phyloP scores from a whole-genome alignment of 2,888 invertebrate genomes.

The Phasia obesa region DNA sequence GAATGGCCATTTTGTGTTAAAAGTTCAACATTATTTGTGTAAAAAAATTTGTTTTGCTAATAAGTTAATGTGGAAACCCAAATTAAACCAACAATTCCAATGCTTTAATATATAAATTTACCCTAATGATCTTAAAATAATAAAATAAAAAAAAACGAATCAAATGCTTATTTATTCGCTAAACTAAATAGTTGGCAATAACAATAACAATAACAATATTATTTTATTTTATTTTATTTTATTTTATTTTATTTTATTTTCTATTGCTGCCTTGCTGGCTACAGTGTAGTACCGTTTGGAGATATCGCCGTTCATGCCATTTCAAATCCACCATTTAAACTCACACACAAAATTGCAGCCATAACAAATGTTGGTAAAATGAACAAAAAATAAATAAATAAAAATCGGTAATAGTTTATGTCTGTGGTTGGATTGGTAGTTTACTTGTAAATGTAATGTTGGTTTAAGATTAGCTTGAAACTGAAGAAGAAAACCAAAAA shows the following conservation, averaged over 20 bases:
- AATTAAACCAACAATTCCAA: no score
- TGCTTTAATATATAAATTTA: constrained; percentile 4
- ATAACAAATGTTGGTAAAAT: constrained; percentile 21
- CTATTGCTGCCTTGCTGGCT: no score
- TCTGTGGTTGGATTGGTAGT: constrained; percentile 16
- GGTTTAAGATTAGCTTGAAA: constrained; percentile 16
- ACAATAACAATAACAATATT: constrained; percentile 53
- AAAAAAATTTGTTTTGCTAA: no score
- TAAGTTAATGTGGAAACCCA: no score
- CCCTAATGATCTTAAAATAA: no score
- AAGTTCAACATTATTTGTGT: no score
- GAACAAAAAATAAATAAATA: background rate
- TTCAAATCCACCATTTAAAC: constrained; percentile 41
- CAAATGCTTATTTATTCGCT: constrained; percentile 6
- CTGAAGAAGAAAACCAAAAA: constrained; percentile 33
- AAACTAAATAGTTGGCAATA: constrained; percentile 40
- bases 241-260: no score
- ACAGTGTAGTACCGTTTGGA: constrained; percentile 52
- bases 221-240: constrained; percentile 57
- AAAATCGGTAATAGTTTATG: constrained; percentile 14
- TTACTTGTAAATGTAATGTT: constrained; percentile 9
- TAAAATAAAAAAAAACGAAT: constrained; percentile 2
- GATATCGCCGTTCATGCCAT: constrained; percentile 60
- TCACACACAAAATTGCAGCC: constrained; percentile 30
- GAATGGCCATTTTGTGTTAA: no score